Evolutionary conservation across 2,888 invertebrate genomes (phyloP).

Genomic region (Diabrotica balteata): DNA sequence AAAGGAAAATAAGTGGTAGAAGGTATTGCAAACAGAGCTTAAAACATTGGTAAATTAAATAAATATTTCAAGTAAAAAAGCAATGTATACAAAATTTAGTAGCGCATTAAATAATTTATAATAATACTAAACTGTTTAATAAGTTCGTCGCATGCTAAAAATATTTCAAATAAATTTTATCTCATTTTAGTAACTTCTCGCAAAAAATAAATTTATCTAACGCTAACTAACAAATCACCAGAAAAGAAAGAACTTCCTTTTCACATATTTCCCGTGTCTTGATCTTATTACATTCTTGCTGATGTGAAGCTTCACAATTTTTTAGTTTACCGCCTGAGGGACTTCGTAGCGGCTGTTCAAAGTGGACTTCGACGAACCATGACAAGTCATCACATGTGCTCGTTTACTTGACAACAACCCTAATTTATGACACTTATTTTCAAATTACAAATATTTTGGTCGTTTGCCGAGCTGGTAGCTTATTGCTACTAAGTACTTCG

Average conservation of each 20-base stretch:
- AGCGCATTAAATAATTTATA: no score
- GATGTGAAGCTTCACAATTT: conserved; percentile 24
- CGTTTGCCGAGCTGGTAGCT: no score
- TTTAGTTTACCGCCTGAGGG: conserved; percentile 35
- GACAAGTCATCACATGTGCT: conserved; percentile 35
- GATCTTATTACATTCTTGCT: conserved; percentile 6
- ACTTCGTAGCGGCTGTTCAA: conserved; percentile 31
- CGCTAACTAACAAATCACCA: not conserved
- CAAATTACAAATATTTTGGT: not conserved
- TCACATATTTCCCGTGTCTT: not conserved
- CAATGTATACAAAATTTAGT: no score
- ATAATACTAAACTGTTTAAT: no score
- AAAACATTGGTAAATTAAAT: no score
- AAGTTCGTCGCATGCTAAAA: no score
- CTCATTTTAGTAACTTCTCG: no score
- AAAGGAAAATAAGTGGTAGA: no score
- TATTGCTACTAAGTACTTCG: no score
- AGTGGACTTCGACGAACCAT: conserved; percentile 33
- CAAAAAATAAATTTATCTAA: not conserved
- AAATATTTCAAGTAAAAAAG: no score
- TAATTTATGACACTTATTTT: not conserved
- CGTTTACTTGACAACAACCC: not conserved
- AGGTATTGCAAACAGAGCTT: no score
- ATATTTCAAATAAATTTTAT: no score
- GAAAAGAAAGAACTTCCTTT: not conserved